phyloP scores from a whole-genome alignment of 2,113 vertebrate species.

The Hydrochoerus hydrochaeris region DNA sequence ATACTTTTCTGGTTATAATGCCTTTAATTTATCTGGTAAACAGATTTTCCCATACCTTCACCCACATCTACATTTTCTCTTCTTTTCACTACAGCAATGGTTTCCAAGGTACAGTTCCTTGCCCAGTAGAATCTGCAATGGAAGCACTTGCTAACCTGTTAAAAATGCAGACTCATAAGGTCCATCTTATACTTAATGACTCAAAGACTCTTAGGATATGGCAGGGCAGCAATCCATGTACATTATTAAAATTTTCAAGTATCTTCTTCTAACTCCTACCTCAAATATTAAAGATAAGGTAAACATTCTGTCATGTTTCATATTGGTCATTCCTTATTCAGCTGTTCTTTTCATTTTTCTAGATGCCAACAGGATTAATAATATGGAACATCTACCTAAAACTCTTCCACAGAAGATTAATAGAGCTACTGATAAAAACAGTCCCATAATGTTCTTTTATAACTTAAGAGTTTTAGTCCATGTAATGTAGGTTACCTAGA shows the following conservation, averaged over 20 bases:
- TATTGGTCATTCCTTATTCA: neutral
- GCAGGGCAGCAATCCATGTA: neutral
- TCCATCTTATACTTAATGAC: neutral
- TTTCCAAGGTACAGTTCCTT: neutral
- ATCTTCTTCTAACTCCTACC: slow-evolving; percentile 19
- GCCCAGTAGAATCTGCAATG: neutral
- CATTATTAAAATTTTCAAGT: neutral
- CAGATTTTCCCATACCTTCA: neutral
- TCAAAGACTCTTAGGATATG: neutral
- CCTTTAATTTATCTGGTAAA: neutral
- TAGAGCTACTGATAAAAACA: slow-evolving; percentile 40
- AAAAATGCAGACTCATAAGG: slow-evolving; percentile 2
- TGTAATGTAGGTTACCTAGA: neutral
- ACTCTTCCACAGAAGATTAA: neutral
- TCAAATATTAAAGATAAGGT: neutral
- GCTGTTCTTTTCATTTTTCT: slow-evolving; percentile 53
- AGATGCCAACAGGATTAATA: neutral
- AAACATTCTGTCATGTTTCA: neutral
- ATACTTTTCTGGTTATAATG: neutral
- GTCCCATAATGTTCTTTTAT: neutral
- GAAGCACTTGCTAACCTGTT: neutral
- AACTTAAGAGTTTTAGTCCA: slow-evolving; percentile 12
- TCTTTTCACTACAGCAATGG: neutral
- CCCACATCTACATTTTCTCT: neutral
- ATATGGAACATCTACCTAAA: slow-evolving; percentile 40